phyloP scores from a whole-genome alignment of 2,888 invertebrate genomes.

The Molorchus minor region DNA sequence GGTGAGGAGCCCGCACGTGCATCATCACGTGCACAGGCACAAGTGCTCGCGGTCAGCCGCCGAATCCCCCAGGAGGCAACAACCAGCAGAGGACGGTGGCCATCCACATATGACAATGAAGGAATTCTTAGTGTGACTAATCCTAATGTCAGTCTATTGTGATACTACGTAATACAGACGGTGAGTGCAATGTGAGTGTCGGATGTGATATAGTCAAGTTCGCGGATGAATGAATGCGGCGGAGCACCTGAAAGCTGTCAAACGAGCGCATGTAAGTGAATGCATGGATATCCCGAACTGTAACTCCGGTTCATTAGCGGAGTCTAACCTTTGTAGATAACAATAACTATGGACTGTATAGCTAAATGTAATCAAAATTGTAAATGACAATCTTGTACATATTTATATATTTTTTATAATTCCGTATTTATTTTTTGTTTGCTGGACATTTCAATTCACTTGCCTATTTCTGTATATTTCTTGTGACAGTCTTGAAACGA shows the following conservation, averaged over 20 bases:
- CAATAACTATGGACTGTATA: slow-evolving; percentile 58
- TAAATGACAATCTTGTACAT: slow-evolving; percentile 54
- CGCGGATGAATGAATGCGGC: slow-evolving; percentile 45
- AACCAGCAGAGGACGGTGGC: slow-evolving; percentile 76
- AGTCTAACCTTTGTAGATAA: slow-evolving; percentile 54
- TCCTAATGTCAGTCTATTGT: slow-evolving; percentile 57
- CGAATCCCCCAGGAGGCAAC: slow-evolving; percentile 65
- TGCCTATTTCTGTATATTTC: slow-evolving; percentile 37
- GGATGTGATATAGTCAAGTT: slow-evolving; percentile 55
- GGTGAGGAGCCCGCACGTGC: slow-evolving; percentile 64
- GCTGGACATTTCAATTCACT: slow-evolving; percentile 39
- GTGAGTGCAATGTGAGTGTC: slow-evolving; percentile 56
- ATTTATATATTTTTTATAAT: slow-evolving; percentile 52
- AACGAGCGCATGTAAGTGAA: slow-evolving; percentile 37
- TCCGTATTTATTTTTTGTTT: slow-evolving; percentile 57
- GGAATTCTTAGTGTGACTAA: slow-evolving; percentile 36
- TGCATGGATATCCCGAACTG: slow-evolving; percentile 44
- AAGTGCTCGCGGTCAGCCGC: slow-evolving; percentile 68
- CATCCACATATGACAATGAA: slow-evolving; percentile 74
- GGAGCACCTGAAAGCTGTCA: slow-evolving; percentile 26
- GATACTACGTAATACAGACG: slow-evolving; percentile 58
- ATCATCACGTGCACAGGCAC: slow-evolving; percentile 64
- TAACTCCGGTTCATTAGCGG: slow-evolving; percentile 49
- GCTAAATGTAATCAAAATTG: slow-evolving; percentile 53
- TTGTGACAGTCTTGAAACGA: slow-evolving; percentile 12